Evolutionary conservation across 2,888 invertebrate genomes (phyloP), one percentile per base, ranked within the genome.

Genomic region (Anarsia innoxiella): DNA sequence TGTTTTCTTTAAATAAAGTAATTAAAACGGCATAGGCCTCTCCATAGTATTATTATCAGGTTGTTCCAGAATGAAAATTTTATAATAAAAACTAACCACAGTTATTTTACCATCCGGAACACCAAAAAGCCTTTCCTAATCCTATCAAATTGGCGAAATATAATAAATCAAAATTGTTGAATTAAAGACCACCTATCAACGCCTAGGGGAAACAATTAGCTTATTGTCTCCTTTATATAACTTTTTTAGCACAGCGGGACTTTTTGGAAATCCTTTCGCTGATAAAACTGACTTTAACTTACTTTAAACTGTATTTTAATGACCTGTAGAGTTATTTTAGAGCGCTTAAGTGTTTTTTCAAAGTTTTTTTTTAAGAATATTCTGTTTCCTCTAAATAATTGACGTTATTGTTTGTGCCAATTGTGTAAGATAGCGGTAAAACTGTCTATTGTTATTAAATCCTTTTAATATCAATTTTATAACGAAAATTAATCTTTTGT

Each of bases 171-270:
- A 61, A 50, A 52, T 39, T 41, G 48, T 41, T 42, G 49, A 46
- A 33, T 53, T 51, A 59, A 54, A 55, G 53, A 55, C 58, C 59
- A 59, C 59, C 59, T 58, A 62, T 69, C 68, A 64, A 46, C 60
- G 47, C 44, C 34, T 45, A 45, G 55, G 53, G 69, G 70, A 74
- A 65, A 71, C 65, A 53, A 50, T 40, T 41, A 27, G 15, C 32
- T 32, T 42, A 48, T 55, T 59, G 56, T 53, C 47, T 44, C 47
- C 44, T 48, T 48, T 48, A n/a, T n/a, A n/a, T n/a, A 45, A 64
- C 65, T 60, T 60, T 52, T 61, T 56, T 53, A 30, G 45, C 71
- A 15, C 70, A 53, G 67, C 71, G 49, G 64, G 62, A 31, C 16
- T 34, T 43, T 41, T 39, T 8, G 37, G n/a, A 19, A 19, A 19